Percentiles rank a stretch among this genome's conserved stretches.
Evolutionary conservation across 2,113 vertebrate species (phyloP).

Genomic region (Sphyrna mokarran): DNA sequence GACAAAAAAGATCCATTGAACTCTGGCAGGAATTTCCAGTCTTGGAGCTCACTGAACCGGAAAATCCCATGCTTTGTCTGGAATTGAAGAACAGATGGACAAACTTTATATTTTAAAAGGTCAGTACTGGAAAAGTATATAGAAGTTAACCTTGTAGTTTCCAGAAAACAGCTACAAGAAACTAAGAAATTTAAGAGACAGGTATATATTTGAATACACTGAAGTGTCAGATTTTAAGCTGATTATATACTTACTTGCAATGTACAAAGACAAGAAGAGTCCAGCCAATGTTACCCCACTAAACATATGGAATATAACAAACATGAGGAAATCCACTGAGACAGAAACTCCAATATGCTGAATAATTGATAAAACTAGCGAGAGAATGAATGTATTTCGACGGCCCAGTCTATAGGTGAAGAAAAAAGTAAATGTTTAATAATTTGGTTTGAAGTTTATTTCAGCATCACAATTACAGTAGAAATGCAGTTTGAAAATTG

Average conservation of each 20-base stretch:
- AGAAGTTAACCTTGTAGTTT: too few relatives aligned
- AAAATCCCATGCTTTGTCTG: too few relatives aligned
- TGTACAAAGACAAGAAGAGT: constrained; percentile 67
- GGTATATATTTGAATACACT: neutral
- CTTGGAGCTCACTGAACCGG: too few relatives aligned
- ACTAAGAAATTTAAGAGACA: neutral
- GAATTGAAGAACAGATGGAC: neutral
- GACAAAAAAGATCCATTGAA: too few relatives aligned
- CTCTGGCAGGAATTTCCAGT: too few relatives aligned
- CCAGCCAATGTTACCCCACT: constrained; percentile 65
- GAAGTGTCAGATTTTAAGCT: neutral
- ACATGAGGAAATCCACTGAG: constrained; percentile 52
- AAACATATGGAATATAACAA: constrained; percentile 61
- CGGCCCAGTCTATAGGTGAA: constrained; percentile 64
- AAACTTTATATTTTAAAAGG: neutral
- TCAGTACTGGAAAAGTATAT: neutral
- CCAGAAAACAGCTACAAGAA: neutral
- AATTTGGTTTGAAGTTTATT: neutral
- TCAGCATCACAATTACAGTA: neutral
- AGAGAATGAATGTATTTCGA: constrained; percentile 56
- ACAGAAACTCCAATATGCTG: constrained; percentile 59
- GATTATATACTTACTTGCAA: constrained; percentile 56
- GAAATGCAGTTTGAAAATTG: neutral
- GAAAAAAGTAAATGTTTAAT: fast-evolving
- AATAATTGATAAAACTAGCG: constrained; percentile 60